Conservation (phyloP, 2,888 invertebrate genomes). For the Cephus rjabovi region DNA sequence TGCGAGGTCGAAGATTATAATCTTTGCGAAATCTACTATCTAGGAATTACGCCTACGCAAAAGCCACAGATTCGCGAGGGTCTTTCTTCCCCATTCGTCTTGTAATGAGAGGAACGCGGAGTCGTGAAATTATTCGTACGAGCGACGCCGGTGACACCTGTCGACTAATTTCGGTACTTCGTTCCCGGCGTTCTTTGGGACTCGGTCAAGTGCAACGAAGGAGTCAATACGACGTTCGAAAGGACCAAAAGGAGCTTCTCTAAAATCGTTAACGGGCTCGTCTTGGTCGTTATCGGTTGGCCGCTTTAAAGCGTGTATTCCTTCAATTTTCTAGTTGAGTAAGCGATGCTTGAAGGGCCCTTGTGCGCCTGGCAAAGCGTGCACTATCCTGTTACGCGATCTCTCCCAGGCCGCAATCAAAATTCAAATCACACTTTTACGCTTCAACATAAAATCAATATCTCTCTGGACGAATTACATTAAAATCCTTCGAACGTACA, state of each 20-base stretch:
- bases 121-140: neutral
- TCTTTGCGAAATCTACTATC: slow-evolving; percentile 53
- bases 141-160: neutral
- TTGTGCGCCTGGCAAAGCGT: slow-evolving; percentile 65
- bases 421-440: slow-evolving; percentile 67
- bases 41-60: slow-evolving; percentile 49
- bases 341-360: slow-evolving; percentile 61
- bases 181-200: neutral
- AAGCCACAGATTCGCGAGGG: neutral
- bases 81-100: neutral
- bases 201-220: neutral
- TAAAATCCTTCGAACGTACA: neutral
- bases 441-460: slow-evolving; percentile 66
- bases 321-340: slow-evolving; percentile 66
- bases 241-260: neutral
- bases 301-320: slow-evolving; percentile 63
- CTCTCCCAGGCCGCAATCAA: slow-evolving; percentile 63
- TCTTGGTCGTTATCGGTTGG: slow-evolving; percentile 33
- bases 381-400: slow-evolving; percentile 67
- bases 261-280: neutral
- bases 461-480: slow-evolving; percentile 25
- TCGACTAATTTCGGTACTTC: neutral
- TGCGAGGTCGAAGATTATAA: slow-evolving; percentile 59
- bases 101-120: neutral
- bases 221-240: neutral